These are phyloP conservation scores for Junonia oenone DNA, from an alignment of 2,888 invertebrate genomes.

Conservation along the genomic window DNA sequence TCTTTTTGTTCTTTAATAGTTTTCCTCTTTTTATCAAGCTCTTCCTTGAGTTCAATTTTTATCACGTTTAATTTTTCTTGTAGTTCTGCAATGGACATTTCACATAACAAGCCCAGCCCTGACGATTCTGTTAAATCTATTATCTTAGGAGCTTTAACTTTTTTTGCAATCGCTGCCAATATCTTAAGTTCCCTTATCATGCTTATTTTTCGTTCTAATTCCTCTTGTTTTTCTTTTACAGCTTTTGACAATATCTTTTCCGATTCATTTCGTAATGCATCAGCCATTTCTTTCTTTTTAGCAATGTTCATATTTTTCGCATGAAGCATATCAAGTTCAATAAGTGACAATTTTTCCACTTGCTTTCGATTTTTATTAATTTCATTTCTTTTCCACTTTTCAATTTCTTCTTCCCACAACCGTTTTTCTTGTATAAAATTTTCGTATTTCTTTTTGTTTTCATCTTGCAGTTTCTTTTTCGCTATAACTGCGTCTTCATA, in stretches of 20 bases:
- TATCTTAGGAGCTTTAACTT: conserved; percentile 70
- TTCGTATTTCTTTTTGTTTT: conserved; percentile 72
- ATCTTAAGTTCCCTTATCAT: conserved; percentile 76
- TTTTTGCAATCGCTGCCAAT: conserved; percentile 67
- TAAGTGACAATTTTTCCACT: conserved; percentile 59
- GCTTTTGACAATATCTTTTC: conserved; percentile 51
- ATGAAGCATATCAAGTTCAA: conserved; percentile 51
- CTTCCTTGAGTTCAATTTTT: conserved; percentile 73
- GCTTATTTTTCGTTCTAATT: conserved; percentile 65
- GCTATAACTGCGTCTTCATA: conserved; percentile 80
- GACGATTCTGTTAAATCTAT: conserved; percentile 80
- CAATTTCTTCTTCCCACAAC: conserved; percentile 67
- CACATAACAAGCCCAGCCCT: conserved; percentile 80
- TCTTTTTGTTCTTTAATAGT: conserved; percentile 63
- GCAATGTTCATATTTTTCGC: conserved; percentile 44
- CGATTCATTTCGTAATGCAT: conserved; percentile 51
- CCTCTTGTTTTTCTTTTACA: conserved; percentile 66
- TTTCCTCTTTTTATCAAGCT: conserved; percentile 69
- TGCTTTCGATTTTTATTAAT: conserved; percentile 66
- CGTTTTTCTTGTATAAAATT: conserved; percentile 71
- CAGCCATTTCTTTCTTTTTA: conserved; percentile 55
- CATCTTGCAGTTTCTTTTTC: conserved; percentile 65
- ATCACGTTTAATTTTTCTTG: conserved; percentile 73
- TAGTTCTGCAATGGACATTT: conserved; percentile 83
- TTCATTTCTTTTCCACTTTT: conserved; percentile 69